phyloP scores from a whole-genome alignment of 2,113 vertebrate species.

The Scalopus aquaticus region DNA sequence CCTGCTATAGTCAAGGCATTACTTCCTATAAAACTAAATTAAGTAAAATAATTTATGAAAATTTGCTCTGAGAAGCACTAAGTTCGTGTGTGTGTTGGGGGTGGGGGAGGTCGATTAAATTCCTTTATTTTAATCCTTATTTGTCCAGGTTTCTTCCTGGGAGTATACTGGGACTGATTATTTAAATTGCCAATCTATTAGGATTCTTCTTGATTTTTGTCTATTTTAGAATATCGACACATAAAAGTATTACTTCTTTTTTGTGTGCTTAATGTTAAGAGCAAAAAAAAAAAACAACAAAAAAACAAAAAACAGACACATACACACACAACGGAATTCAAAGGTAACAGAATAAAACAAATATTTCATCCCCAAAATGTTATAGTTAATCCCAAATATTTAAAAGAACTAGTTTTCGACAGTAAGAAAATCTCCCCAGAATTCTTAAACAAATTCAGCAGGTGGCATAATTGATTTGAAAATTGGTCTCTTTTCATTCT shows the following conservation, averaged over 20 bases:
- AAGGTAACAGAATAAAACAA: background rate
- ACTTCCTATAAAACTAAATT: conserved; percentile 46
- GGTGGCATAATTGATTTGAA: conserved; percentile 19
- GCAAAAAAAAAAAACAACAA: background rate
- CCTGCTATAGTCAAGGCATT: conserved; percentile 10
- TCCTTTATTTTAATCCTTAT: conserved; percentile 12
- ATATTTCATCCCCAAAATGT: background rate
- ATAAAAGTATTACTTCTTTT: background rate
- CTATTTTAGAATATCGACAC: background rate
- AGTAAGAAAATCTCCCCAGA: background rate
- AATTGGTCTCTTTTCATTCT: background rate
- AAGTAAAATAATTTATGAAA: conserved; percentile 41
- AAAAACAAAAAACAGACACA: no score
- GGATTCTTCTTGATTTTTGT: background rate
- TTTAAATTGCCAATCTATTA: conserved; percentile 8
- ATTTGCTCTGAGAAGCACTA: background rate
- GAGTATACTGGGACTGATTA: background rate
- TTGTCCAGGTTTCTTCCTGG: background rate
- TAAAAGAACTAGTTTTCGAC: background rate
- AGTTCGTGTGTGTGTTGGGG: background rate
- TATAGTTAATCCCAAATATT: conserved; percentile 5
- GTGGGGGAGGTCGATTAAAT: background rate
- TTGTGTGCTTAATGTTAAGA: background rate
- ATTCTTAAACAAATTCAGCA: background rate
- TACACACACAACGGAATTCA: no score